These are phyloP conservation scores for Miniopterus natalensis DNA, from an alignment of 2,113 vertebrate species.

Conservation along the genomic window DNA sequence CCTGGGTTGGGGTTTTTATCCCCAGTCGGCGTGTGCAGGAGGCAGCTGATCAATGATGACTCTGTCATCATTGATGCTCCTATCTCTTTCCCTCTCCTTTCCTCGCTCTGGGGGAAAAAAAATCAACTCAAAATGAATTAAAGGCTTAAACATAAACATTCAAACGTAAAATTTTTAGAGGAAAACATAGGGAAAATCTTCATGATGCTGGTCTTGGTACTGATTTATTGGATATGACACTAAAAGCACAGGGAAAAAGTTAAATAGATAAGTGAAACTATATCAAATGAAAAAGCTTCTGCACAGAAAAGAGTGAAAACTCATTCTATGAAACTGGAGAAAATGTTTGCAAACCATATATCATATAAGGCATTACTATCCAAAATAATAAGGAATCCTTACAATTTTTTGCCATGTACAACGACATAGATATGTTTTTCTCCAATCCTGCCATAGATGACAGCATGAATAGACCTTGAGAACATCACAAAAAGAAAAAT, in stretches of 20 bases:
- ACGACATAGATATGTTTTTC: background rate
- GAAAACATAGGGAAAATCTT: background rate
- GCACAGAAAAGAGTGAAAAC: background rate
- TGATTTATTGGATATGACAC: background rate
- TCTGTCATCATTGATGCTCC: too few relatives aligned
- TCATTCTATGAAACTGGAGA: background rate
- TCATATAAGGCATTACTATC: background rate
- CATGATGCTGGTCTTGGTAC: background rate
- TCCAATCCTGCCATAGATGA: background rate
- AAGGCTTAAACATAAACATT: background rate
- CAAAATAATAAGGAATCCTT: background rate
- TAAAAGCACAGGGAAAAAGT: background rate
- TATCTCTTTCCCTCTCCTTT: too few relatives aligned
- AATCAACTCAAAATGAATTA: conserved; percentile 1
- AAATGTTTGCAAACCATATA: background rate
- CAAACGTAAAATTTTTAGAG: background rate
- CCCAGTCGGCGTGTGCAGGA: too few relatives aligned
- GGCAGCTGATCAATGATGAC: too few relatives aligned
- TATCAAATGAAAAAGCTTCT: background rate
- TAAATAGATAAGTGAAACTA: background rate
- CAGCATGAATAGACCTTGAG: background rate
- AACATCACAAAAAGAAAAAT: background rate
- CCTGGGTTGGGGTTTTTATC: too few relatives aligned
- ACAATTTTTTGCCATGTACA: background rate
- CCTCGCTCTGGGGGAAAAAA: background rate